Base-by-base conservation (phyloP, 2,888 invertebrate species). In the Sympetrum striolatum region DNA sequence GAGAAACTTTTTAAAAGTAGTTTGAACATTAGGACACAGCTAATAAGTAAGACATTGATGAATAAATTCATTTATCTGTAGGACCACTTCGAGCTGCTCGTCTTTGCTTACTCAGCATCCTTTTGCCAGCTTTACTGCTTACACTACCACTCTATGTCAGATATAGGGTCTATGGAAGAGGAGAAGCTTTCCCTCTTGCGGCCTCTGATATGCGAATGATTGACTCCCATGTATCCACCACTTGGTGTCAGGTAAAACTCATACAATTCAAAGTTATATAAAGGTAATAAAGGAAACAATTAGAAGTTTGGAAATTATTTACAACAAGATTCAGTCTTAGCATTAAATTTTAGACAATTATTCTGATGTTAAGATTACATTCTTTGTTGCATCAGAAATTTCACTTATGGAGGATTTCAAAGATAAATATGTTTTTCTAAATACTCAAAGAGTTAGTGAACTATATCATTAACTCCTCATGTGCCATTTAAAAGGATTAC, bases 141-240 rank as follows among this genome's bases (percentile, higher is more conserved):
- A 95, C 96, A 48, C 94, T 96, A 6, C 97, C 97, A 0, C 94
- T 97, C 44, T 96, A 97, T 92, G 94, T 97, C 94, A 95, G 96
- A 91, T 97, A 96, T 93, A 95, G 95, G 12, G 96, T 96, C 31
- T 97, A 96, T 93, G 86, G 86, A 22, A 95, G 96, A 25, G 95
- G 96, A 10, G 96, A 96, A 93, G 94, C 96, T 92, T 97, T 97
- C 92, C 96, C 97, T 0, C 94, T 97, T 93, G 96, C 96, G 37
- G 96, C 96, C 94, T 96, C 97, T 0, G 97, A 97, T 93, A 97
- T 97, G 96, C 94, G 97, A 91, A 94, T 97, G 91, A 95, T 97
- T 91, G 97, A 97, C 93, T 95, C 95, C 92, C 96, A 95, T 94
- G 95, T 97, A 92, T 97, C 97, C 0, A 96, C 97, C 0, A 96